phyloP scores from a whole-genome alignment of 2,113 vertebrate species.

The Syngnathus floridae region DNA sequence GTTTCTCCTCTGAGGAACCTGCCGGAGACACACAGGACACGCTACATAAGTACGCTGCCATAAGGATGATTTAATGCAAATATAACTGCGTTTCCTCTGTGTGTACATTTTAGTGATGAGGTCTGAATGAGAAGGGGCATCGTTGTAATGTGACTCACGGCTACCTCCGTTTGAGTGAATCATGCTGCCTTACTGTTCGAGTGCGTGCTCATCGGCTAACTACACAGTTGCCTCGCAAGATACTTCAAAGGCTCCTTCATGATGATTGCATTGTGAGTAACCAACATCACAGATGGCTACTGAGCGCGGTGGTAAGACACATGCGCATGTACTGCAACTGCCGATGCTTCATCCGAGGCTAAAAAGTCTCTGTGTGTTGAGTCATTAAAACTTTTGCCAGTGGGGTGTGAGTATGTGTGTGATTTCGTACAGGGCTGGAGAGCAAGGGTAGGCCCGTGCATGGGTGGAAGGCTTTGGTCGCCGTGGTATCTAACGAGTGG shows the following conservation, averaged over 20 bases:
- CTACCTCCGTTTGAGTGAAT: constrained; percentile 27
- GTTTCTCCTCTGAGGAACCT: constrained; percentile 96
- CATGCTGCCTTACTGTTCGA: constrained; percentile 21
- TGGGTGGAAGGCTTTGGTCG: constrained; percentile 93
- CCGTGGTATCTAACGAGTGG: constrained; percentile 84
- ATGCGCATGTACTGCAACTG: constrained; percentile 5
- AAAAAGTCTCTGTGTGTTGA: constrained; percentile 8
- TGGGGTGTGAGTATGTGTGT: constrained; percentile 13
- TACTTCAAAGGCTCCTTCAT: constrained; percentile 15
- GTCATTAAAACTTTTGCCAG: constrained; percentile 4
- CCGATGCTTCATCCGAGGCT: constrained; percentile 5
- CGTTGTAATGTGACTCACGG: constrained; percentile 17
- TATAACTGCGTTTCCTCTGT: background rate
- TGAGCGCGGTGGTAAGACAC: constrained; percentile 18
- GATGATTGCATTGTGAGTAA: constrained; percentile 23
- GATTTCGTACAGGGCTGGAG: constrained; percentile 84
- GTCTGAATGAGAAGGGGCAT: constrained; percentile 8
- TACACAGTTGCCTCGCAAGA: constrained; percentile 17
- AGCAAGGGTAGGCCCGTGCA: constrained; percentile 94
- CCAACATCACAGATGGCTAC: constrained; percentile 13
- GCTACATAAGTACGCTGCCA: background rate
- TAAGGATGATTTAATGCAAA: background rate
- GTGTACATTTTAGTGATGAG: background rate
- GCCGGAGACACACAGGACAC: constrained; percentile 44
- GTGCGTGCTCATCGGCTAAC: constrained; percentile 27